Evolutionary conservation across 2,113 vertebrate species (phyloP).

Genomic region (Anguilla japonica): DNA sequence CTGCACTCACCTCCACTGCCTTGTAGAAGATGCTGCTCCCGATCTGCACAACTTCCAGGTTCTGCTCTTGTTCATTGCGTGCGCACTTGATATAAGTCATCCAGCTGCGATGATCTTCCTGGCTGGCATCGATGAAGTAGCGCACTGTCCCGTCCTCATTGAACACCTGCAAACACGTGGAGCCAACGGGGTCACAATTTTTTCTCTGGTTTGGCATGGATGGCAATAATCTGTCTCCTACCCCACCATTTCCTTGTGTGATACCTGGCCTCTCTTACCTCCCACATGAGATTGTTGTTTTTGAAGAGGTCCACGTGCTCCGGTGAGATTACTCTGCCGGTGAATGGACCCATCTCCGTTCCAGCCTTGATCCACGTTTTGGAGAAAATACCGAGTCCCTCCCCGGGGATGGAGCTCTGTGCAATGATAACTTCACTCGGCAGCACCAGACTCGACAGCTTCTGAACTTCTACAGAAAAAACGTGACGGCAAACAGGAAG

Average conservation of each 20-base stretch:
- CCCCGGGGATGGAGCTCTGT: constrained; percentile 93
- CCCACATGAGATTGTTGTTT: constrained; percentile 99
- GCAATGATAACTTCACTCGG: constrained; percentile 95
- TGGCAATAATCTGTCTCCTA: not conserved
- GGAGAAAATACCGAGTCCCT: constrained; percentile 95
- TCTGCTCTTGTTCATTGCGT: constrained; percentile 94
- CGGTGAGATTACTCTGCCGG: constrained; percentile 86
- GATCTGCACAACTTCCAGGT: constrained; percentile 93
- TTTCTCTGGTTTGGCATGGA: not conserved
- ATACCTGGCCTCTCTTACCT: constrained; percentile 69
- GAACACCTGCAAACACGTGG: constrained; percentile 76
- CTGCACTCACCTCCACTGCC: constrained; percentile 81
- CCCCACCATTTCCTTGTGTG: not conserved
- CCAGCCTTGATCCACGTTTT: constrained; percentile 98
- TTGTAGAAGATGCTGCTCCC: constrained; percentile 98
- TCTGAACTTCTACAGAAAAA: constrained; percentile 83
- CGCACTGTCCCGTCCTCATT: constrained; percentile 88
- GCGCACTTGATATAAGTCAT: constrained; percentile 99
- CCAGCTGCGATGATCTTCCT: constrained; percentile 97
- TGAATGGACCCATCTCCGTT: constrained; percentile 97
- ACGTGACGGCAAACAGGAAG: not conserved
- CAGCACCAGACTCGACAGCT: constrained; percentile 91
- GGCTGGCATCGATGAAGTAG: constrained; percentile 93
- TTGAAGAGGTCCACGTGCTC: constrained; percentile 95
- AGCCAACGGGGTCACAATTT: not conserved